phyloP scores from a whole-genome alignment of 2,888 invertebrate species.

The Drosophila pseudotakahashii region DNA sequence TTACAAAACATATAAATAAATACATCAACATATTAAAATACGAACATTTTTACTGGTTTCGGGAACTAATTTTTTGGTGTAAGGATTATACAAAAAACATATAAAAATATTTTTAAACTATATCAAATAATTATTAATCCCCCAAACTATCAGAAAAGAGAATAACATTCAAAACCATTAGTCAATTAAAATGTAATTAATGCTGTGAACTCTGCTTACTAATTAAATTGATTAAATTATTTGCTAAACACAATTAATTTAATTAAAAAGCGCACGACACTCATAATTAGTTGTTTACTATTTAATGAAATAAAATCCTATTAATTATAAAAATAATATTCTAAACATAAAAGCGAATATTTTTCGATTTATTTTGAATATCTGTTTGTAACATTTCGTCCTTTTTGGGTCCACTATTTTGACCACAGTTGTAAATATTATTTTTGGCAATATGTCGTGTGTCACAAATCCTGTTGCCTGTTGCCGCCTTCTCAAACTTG shows the following conservation, averaged over 20 bases:
- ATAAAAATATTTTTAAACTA: no score
- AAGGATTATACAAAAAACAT: no score
- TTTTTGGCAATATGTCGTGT: conserved; percentile 5
- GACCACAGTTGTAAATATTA: conserved; percentile 17
- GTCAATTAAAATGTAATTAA: no score
- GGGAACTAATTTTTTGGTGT: no score
- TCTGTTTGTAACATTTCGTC: neutral
- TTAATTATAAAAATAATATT: neutral
- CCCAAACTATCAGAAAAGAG: no score
- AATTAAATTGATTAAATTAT: neutral
- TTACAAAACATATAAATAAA: neutral
- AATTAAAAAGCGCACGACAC: neutral
- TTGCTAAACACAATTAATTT: neutral
- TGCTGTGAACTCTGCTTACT: no score
- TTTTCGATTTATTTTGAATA: no score
- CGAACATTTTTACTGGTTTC: no score
- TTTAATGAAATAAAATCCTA: neutral
- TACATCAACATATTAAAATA: neutral
- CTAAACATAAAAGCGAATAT: no score
- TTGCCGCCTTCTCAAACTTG: neutral
- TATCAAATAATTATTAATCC: no score
- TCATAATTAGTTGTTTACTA: no score
- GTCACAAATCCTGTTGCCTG: conserved; percentile 7
- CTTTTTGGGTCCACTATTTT: neutral
- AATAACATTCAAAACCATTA: no score